These are phyloP conservation scores for Siderastrea siderea DNA, from an alignment of 92 coral and sea anemone genomes.

Conservation along the genomic window DNA sequence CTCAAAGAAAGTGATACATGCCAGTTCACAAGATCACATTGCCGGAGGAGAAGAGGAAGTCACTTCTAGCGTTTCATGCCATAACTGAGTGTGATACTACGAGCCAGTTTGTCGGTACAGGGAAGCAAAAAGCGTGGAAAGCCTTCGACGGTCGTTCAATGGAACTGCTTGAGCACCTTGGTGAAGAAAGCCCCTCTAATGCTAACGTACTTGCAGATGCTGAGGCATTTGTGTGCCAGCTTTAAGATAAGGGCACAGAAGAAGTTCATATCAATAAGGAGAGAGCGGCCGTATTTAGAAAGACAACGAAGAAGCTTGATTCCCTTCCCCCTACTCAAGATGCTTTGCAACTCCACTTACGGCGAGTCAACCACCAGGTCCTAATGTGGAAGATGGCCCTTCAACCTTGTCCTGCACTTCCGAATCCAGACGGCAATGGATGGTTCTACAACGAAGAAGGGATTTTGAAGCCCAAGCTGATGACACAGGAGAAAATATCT, in stretches of 20 bases:
- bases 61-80: constrained; percentile 69
- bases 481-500: constrained; percentile 65
- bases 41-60: constrained; percentile 55
- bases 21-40: constrained; percentile 62
- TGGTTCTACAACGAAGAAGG: constrained; percentile 57
- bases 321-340: constrained; percentile 70
- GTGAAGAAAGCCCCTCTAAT: constrained; percentile 23
- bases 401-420: constrained; percentile 46
- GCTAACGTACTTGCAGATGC: constrained; percentile 56
- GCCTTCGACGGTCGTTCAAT: constrained; percentile 29
- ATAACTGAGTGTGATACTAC: constrained; percentile 48
- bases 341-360: constrained; percentile 66
- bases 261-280: constrained; percentile 36
- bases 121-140: constrained; percentile 50
- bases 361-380: constrained; percentile 46
- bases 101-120: constrained; percentile 50
- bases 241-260: constrained; percentile 61
- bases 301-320: constrained; percentile 62
- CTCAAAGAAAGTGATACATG: constrained; percentile 44
- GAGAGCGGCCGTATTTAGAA: constrained; percentile 71
- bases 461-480: constrained; percentile 60
- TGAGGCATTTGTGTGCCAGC: constrained; percentile 80
- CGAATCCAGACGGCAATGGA: constrained; percentile 60
- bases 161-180: constrained; percentile 37
- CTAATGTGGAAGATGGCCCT: constrained; percentile 57